These are phyloP conservation scores for Philereme vetulata DNA, from an alignment of 2,888 invertebrate genomes.

Conservation along the genomic window DNA sequence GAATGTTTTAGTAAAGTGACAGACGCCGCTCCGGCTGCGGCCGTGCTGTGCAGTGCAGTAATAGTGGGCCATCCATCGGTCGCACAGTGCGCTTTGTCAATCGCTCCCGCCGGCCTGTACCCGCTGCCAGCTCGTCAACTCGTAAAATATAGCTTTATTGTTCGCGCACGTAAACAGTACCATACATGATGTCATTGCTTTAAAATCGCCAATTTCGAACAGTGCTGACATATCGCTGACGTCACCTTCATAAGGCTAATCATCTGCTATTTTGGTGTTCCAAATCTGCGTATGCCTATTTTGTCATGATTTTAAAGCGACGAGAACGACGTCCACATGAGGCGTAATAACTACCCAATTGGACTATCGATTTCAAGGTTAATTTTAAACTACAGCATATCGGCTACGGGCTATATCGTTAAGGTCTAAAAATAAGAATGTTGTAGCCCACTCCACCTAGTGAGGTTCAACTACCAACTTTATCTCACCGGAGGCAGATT, in stretches of 20 bases:
- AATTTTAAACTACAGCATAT: too few species aligned
- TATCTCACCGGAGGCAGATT: conserved; percentile 5
- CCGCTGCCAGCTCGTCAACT: conserved; percentile 11
- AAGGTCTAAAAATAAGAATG: too few species aligned
- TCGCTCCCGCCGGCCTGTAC: conserved; percentile 13
- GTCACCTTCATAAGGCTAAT: conserved; percentile 21
- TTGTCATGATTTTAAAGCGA: background rate
- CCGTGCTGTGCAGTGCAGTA: conserved; percentile 13
- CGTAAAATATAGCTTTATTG: conserved; percentile 28
- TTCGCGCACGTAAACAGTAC: conserved; percentile 26
- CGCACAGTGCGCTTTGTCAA: conserved; percentile 18
- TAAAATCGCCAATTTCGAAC: conserved; percentile 30
- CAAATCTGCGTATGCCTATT: conserved; percentile 10
- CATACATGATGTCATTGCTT: conserved; percentile 35
- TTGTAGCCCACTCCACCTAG: conserved; percentile 6
- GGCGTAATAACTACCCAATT: background rate
- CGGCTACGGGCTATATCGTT: too few species aligned
- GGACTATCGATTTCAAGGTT: too few species aligned
- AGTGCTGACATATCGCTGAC: conserved; percentile 26
- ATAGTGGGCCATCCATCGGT: conserved; percentile 8
- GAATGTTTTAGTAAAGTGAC: too few species aligned
- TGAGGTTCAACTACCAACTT: conserved; percentile 8
- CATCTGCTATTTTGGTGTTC: conserved; percentile 18
- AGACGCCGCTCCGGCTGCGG: background rate
- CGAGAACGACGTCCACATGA: background rate